Base-by-base conservation (phyloP, 2,888 invertebrate species). In the Agriopis marginaria region DNA sequence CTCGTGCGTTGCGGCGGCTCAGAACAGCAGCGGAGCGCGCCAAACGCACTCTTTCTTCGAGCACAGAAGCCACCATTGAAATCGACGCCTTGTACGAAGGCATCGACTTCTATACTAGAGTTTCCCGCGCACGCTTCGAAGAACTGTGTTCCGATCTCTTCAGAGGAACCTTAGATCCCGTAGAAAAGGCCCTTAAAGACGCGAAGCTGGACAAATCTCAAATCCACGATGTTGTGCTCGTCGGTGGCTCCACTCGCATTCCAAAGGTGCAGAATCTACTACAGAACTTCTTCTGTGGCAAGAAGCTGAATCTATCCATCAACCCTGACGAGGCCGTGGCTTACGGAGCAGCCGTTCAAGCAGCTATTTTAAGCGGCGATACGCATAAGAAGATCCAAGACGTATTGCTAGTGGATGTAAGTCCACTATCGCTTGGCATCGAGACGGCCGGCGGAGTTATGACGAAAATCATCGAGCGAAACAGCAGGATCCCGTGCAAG, bases 401-500 rank as follows among this genome's bases (percentile, higher is more conserved):
- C 62, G 62, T 62, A 39, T 42, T 62, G 53, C 45, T 62, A 32
- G 62, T 62, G 3, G 62, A 62, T 53, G 62, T 62, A 44, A 51
- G 51, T 23, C 62, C 62, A 45, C 53, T 62, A n/a, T 62, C 62
- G 23, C 62, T 62, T 9, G 62, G 62, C 62, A 62, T 62, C 53
- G 62, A 62, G 53, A 62, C 62, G 9, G 53, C 53, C 32, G 62
- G 62, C 62, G 62, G 62, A 44, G 62, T 62, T 3, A 62, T 62
- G 62, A 45, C 62, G 51, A 62, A 62, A 17, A 62, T 62, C 45
- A 62, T 62, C 62, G 62, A 62, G 10, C 53, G 62, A 9, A 62
- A 62, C 62, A 51, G 62, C 45, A 62, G 54, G 53, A 62, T 62
- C 32, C 62, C 62, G n/a, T 53, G 53, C 62, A 62, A 62, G 62